Evolutionary conservation across 2,797 vertebrate genomes (phyloP).

Genomic region (Mus minutoides): DNA sequence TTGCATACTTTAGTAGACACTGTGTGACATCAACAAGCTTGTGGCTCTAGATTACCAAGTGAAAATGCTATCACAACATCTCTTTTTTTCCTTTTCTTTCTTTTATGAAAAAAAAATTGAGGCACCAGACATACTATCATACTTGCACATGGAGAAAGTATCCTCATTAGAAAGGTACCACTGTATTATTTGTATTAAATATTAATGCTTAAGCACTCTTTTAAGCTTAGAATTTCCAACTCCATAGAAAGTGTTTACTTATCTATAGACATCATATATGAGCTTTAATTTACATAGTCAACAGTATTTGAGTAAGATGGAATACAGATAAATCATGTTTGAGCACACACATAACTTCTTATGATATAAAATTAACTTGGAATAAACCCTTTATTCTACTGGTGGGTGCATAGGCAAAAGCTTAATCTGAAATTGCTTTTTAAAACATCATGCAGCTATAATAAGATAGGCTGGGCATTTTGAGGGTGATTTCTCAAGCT

Average conservation of each 20-base stretch:
- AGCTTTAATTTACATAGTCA: constrained; percentile 76
- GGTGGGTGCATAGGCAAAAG: constrained; percentile 13
- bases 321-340: constrained; percentile 73
- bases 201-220: constrained; percentile 59
- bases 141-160: background rate
- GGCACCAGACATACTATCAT: constrained; percentile 46
- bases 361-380: constrained; percentile 66
- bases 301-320: constrained; percentile 62
- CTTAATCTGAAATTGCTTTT: constrained; percentile 51
- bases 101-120: constrained; percentile 17
- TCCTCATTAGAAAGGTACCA: constrained; percentile 59
- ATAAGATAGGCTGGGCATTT: background rate
- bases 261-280: constrained; percentile 64
- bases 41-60: constrained; percentile 35
- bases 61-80: constrained; percentile 28
- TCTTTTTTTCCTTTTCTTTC: background rate
- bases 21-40: background rate
- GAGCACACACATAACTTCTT: constrained; percentile 67
- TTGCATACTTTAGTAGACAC: background rate
- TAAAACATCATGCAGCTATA: constrained; percentile 42
- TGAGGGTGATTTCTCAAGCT: constrained; percentile 48
- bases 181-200: constrained; percentile 61
- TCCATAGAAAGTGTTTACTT: constrained; percentile 70
- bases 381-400: constrained; percentile 63
- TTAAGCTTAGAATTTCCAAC: constrained; percentile 67